Base-by-base conservation (phyloP, 2,888 invertebrate genomes). In the Geotrupes spiniger region DNA sequence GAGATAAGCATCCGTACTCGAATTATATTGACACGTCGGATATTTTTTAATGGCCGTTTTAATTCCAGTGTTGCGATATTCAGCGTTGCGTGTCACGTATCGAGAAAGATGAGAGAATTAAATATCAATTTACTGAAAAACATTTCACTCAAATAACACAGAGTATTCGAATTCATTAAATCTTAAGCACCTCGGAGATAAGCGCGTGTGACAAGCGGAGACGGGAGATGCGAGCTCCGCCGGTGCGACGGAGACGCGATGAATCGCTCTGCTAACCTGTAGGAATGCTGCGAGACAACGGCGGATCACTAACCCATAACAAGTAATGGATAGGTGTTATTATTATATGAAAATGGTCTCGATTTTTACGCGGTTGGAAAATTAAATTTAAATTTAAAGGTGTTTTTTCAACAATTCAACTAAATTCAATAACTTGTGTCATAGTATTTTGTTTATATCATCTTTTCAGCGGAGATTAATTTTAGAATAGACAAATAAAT, bases 51-150 rank as follows among this genome's bases (percentile, higher is more conserved):
- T 40, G 41, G 46, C 46, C 27, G 36, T 37, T 46, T 46, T 50
- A 46, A 39, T 50, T 33, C 45, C 42, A 33, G 46, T 40, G 36
- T 46, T 54, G 36, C 42, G 42, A 39, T 48, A 46, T 47, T 52
- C 42, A 36, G 46, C 41, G 48, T 58, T 54, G 63, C 63, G 62
- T 63, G 62, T 62, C 60, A 57, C 59, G 51, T 63, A 62, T 64
- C 62, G 56, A 54, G 39, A 43, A 46, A 47, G 51, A 47, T 36
- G 55, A 49, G 55, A 59, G 62, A 66, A 65, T 66, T 65, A 65
- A 64, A 66, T 66, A 64, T 65, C 66, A 66, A 65, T 66, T 65
- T 66, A 64, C 64, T 63, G 62, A 63, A 64, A 64, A 62, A 59
- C 62, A 59, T 63, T 63, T 63, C 60, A 63, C 58, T 62, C 56